phyloP scores from a whole-genome alignment of 2,888 invertebrate species.

The Petrolisthes manimaculis region DNA sequence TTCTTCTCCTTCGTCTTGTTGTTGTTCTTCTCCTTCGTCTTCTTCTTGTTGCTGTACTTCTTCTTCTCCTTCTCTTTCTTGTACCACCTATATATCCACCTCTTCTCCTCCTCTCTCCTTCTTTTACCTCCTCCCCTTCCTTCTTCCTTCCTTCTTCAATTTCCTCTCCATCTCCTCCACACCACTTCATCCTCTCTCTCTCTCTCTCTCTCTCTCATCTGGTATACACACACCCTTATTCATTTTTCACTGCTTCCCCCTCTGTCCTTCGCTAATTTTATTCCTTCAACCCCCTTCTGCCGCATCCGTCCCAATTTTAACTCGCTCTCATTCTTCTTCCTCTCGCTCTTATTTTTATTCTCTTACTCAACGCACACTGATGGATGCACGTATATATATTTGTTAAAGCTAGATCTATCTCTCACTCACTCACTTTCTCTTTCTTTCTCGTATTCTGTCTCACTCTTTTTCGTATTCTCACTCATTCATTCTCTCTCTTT shows the following conservation, averaged over 20 bases:
- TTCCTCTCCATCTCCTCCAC: slow-evolving; percentile 22
- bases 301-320: neutral
- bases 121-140: slow-evolving; percentile 17
- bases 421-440: neutral
- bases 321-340: neutral
- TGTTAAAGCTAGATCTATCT: neutral
- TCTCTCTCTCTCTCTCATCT: too few species aligned
- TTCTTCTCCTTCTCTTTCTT: neutral
- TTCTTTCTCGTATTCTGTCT: too few species aligned
- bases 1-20: too few species aligned
- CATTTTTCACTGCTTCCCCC: too few species aligned
- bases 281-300: neutral
- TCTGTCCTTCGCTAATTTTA: neutral
- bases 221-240: too few species aligned
- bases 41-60: neutral
- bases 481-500: neutral
- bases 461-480: neutral
- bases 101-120: slow-evolving; percentile 11
- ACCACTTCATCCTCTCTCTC: neutral
- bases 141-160: neutral
- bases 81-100: neutral
- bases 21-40: neutral
- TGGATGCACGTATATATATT: too few species aligned
- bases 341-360: neutral
- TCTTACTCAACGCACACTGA: neutral